phyloP scores from a whole-genome alignment of 2,888 invertebrate genomes.

The Drosophila leonis region DNA sequence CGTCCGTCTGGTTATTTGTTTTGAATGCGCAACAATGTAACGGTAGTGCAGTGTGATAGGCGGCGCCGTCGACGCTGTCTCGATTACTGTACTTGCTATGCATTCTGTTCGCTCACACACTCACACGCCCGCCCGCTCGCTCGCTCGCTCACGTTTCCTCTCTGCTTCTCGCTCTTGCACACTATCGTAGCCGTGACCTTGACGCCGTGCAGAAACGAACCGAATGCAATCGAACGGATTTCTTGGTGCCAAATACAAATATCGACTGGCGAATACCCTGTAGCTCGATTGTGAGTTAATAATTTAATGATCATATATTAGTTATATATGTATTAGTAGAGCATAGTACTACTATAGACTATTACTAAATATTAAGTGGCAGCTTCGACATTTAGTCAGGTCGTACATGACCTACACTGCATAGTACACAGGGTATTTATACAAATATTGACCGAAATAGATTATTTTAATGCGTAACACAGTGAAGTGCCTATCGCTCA shows the following conservation, averaged over 20 bases:
- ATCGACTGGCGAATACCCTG: conserved; percentile 19
- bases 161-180: conserved; percentile 5
- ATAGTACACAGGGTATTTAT: not conserved
- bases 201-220: conserved; percentile 42
- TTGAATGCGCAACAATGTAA: conserved; percentile 54
- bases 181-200: conserved; percentile 52
- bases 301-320: not conserved
- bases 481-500: not conserved
- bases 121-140: conserved; percentile 1
- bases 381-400: too few species aligned
- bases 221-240: conserved; percentile 33
- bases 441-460: conserved; percentile 2
- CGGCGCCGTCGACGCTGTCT: conserved; percentile 22
- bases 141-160: not conserved
- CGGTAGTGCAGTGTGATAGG: conserved; percentile 44
- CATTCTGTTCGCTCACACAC: conserved; percentile 4
- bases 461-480: conserved; percentile 13
- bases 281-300: not conserved
- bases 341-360: not conserved
- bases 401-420: not conserved
- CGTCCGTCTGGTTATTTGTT: conserved; percentile 38
- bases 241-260: not conserved
- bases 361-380: not conserved
- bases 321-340: not conserved
- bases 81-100: conserved; percentile 39